These are phyloP conservation scores for Oedothorax gibbosus DNA, from an alignment of 1,140 invertebrate genomes.

Conservation along the genomic window DNA sequence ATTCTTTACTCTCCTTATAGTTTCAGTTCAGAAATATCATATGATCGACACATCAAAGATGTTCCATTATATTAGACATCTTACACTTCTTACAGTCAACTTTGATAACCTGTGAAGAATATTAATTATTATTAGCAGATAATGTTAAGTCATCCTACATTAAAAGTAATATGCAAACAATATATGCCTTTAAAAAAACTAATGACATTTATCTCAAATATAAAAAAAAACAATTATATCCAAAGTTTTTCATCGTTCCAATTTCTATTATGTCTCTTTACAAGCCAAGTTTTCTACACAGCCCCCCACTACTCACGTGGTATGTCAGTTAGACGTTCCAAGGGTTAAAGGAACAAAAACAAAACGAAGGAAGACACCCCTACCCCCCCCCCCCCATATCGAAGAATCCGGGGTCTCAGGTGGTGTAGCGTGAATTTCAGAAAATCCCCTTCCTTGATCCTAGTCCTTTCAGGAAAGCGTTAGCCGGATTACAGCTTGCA, in stretches of 20 bases:
- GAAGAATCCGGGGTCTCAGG: slow-evolving; percentile 45
- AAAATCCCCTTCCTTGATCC: slow-evolving; percentile 56
- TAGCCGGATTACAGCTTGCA: slow-evolving; percentile 52
- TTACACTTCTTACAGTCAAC: no score
- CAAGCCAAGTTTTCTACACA: slow-evolving; percentile 28
- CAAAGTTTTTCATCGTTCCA: neutral
- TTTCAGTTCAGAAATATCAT: no score
- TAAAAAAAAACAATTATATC: neutral
- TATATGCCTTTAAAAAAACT: no score
- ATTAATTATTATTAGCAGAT: no score
- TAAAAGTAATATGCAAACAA: no score
- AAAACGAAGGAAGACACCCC: slow-evolving; percentile 23
- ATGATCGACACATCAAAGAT: no score
- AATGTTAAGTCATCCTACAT: no score
- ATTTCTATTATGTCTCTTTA: neutral
- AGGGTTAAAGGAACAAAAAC: slow-evolving; percentile 27
- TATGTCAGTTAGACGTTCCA: slow-evolving; percentile 5
- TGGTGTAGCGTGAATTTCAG: slow-evolving; percentile 61
- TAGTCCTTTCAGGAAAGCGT: slow-evolving; percentile 42
- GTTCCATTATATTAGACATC: no score
- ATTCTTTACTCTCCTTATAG: no score
- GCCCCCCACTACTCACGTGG: slow-evolving; percentile 16
- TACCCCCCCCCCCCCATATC: neutral
- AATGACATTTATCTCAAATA: no score
- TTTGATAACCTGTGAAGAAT: no score